Base-by-base conservation (phyloP, 37 sponge, comb jelly and placozoan species). In the Haliclona indistincta region DNA sequence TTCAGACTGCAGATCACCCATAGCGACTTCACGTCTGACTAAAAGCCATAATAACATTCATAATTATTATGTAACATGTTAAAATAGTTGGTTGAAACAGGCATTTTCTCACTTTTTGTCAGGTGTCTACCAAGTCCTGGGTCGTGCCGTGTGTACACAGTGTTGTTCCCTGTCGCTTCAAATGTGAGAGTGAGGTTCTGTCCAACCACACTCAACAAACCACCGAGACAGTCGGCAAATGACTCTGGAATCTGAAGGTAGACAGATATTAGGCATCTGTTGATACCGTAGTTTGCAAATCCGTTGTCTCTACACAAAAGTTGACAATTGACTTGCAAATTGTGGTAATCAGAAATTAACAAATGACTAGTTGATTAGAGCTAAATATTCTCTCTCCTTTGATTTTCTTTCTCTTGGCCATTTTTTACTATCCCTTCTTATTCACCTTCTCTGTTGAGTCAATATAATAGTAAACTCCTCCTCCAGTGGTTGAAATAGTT, bases 141-240 rank as follows among this genome's bases (percentile, higher is more conserved):
- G 37, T 25, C 83, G 78, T 66, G 79, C 85, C 2, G 89, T 73
- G 39, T 91, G 88, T 20, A 91, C 84, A 54, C 40, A 54, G 67
- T 75, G 20, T 85, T 76, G 44, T 84, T 81, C 20, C 49, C 23
- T n/a, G n/a, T n/a, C 1, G 73, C 43, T 43, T 75, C 82, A 53
- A 95, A 26, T 37, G 68, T 87, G 43, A 95, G 68, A 43, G 88
- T 73, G 33, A 95, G 77, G 61, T 95, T 95, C 85, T 95, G 95
- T 29, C 95, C 95, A 38, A 95, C 79, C 33, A 89, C 89, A 78
- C 92, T 91, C 40, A 95, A 77, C 45, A 95, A 76, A n/a, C 95
- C 95, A 29, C 95, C 95, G 5, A 95, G 86, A 63, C 95, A 95
- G 76, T 95, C 95, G 49, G 95, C 95, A 85, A 95, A 95, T 0